Conservation (phyloP, 2,113 vertebrate species). For the Axis porcinus region DNA sequence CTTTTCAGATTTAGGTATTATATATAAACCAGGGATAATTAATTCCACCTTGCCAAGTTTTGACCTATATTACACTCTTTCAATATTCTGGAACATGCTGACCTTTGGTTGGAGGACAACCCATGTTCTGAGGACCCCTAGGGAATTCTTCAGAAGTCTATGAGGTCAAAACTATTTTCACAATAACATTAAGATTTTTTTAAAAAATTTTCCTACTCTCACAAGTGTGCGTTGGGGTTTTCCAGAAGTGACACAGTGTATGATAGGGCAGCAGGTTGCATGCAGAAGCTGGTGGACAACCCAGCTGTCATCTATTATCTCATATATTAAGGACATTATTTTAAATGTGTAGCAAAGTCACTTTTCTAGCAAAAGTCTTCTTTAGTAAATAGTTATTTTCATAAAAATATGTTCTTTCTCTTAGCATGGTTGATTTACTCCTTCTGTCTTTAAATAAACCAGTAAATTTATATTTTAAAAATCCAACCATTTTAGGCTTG, state of each 20-base stretch:
- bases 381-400: not conserved
- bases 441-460: not conserved
- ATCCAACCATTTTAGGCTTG: not conserved
- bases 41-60: not conserved
- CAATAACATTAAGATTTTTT: not conserved
- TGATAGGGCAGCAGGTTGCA: not conserved
- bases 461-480: not conserved
- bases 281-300: not conserved
- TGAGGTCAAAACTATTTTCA: slow-evolving; percentile 3
- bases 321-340: not conserved
- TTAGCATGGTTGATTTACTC: not conserved
- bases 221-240: not conserved
- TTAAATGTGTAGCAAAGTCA: not conserved
- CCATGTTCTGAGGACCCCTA: not conserved
- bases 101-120: not conserved
- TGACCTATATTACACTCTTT: not conserved
- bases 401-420: not conserved
- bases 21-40: not conserved
- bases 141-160: not conserved
- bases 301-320: not conserved
- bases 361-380: not conserved
- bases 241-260: not conserved
- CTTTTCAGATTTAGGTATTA: not conserved
- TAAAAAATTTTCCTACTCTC: not conserved
- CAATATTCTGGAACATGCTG: not conserved